Evolutionary conservation across 2,888 invertebrate genomes (phyloP), one percentile per base, ranked within the genome.

Genomic region (Mylabris sibirica): DNA sequence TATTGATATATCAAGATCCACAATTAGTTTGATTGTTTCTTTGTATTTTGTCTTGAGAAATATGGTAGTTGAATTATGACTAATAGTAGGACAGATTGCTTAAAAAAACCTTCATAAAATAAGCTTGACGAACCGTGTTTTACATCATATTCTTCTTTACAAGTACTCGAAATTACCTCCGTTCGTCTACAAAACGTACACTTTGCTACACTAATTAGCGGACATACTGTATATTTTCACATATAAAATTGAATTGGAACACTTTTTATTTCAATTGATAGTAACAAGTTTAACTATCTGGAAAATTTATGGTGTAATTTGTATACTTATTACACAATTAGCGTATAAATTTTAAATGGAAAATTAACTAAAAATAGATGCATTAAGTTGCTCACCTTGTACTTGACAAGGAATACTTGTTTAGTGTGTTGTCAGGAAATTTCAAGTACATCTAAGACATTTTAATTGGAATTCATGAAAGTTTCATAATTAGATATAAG

Each of bases 241-340:
- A 11, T 49, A 11, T 9, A 49, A 49, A 49, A 17, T 8, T 20
- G 20, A 20, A 2, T 49, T 49, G 9, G 9, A 2, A 11, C n/a
- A 9, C 1, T 49, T 49, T n/a, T 44, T 44, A 8, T n/a, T 41
- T 41, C 41, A 20, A 20, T 6, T 49, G 6, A 20, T 9, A 8
- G 6, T 20, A 22, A 53, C 22, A 22, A 9, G 49, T 53, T 53
- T 11, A 53, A 53, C 22, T 53, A 53, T 44, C 17, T 64, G 44
- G 41, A 57, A 44, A 68, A 65, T 68, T 68, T 63, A 68, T 68
- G 20, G 63, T 44, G 53, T 49, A 34, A 65, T 68, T 68, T 67
- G 62, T 63, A 44, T 63, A 44, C 61, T 35, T 61, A 53, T 53
- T 63, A 59, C 65, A 68, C 57, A 57, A 57, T 57, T 24, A 57